A percentile compares a stretch with the other conserved stretches of the same genome.
phyloP scores from a whole-genome alignment of 2,113 vertebrate genomes.

The Nesoenas mayeri region DNA sequence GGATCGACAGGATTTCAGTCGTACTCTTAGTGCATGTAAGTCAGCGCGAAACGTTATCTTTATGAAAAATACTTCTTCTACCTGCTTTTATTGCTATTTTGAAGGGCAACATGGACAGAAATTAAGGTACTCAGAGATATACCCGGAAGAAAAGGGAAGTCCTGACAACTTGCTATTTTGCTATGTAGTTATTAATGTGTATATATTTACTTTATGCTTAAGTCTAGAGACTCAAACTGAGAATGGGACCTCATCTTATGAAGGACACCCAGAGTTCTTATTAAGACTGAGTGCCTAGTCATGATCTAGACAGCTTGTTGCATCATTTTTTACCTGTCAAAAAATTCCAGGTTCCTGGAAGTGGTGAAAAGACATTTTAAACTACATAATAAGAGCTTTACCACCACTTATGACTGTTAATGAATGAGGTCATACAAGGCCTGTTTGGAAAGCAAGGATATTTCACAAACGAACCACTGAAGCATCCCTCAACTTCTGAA shows the following conservation, averaged over 20 bases:
- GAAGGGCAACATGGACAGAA: background rate
- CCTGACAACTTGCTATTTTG: background rate
- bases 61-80: background rate
- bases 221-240: background rate
- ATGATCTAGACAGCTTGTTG: background rate
- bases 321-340: background rate
- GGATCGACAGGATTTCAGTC: background rate
- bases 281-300: background rate
- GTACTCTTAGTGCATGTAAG: background rate
- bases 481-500: background rate
- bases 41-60: background rate
- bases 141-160: background rate
- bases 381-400: background rate
- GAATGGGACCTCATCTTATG: background rate
- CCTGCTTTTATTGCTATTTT: background rate
- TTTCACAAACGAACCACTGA: background rate
- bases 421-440: background rate
- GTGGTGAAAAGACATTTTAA: constrained; percentile 2
- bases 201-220: background rate
- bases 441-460: constrained; percentile 35
- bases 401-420: background rate
- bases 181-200: background rate
- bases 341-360: constrained; percentile 52
- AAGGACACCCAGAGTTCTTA: background rate
- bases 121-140: background rate